Evolutionary conservation across 2,113 vertebrate species (phyloP), one percentile per base, ranked within the genome.

Genomic region (Eulemur rufifrons): DNA sequence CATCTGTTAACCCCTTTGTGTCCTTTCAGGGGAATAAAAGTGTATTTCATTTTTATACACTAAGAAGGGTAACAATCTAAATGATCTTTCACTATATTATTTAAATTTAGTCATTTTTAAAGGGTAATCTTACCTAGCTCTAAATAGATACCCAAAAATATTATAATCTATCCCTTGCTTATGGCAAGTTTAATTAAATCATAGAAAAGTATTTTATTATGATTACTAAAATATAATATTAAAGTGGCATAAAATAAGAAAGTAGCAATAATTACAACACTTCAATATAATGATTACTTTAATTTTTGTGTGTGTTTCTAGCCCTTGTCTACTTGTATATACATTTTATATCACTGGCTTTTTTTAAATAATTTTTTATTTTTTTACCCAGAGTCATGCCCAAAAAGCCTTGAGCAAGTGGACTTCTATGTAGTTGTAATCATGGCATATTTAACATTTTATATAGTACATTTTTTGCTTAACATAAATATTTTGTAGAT

Each of bases 231-330:
- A 92, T 88, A 32, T 23, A 92, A 74, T 56, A 77, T 42, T 47
- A 69, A 59, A 73, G 50, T 69, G 18, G 37, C 11, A 73, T 37
- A 86, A 96, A 76, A 81, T 77, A 77, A 54, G 32, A 92, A 78
- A 64, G 74, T 10, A 52, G 27, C 34, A 93, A 73, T 3, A 86
- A 77, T 87, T 68, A 89, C 0, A 59, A 50, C 1, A 68, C 4
- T 82, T 80, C 25, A 85, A 81, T 82, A 25, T 23, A 71, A 94
- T n/a, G 20, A 54, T 42, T 73, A 69, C 56, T 91, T 89, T 94
- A 34, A 96, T 73, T 83, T 97, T 77, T 96, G 27, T 18, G 18
- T 64, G 1, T 68, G 6, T 92, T 89, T 94, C 84, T 64, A 66
- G 18, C 23, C n/a, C 6, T 77, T 61, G 11, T 71, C 78, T 59